Conservation (phyloP, 2,888 invertebrate genomes). For the Leptogaster cylindrica region DNA sequence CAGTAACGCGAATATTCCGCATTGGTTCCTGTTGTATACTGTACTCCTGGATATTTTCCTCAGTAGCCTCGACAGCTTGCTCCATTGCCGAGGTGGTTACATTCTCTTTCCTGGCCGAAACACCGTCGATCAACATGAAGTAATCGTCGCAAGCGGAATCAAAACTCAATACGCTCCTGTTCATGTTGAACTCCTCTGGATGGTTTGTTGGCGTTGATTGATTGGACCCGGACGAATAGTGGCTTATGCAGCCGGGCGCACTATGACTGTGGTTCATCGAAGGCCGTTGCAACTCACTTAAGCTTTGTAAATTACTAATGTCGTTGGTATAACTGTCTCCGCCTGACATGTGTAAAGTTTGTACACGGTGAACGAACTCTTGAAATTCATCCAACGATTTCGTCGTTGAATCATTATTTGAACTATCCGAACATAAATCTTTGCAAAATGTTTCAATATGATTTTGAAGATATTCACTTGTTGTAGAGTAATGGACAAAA, state of each 20-base stretch:
- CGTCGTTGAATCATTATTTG: neutral
- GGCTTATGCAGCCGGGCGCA: neutral
- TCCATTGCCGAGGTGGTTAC: too few relatives aligned
- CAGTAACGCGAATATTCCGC: conserved; percentile 62
- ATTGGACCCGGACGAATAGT: too few relatives aligned
- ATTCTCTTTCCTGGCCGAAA: too few relatives aligned
- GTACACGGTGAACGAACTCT: conserved; percentile 14
- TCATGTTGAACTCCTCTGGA: neutral
- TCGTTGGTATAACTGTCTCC: neutral
- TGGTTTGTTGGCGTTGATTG: too few relatives aligned
- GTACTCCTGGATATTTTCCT: conserved; percentile 9
- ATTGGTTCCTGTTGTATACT: conserved; percentile 25
- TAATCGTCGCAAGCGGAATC: too few relatives aligned
- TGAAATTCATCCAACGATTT: conserved; percentile 35
- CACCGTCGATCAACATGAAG: neutral
- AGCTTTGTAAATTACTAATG: neutral
- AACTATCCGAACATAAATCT: neutral
- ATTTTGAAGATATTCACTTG: neutral
- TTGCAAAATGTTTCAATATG: neutral
- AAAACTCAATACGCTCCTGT: too few relatives aligned
- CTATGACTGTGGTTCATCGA: neutral
- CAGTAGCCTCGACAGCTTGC: conserved; percentile 5
- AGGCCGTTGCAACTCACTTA: too few relatives aligned
- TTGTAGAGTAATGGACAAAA: neutral
- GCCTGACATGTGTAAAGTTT: conserved; percentile 16